Base-by-base conservation (phyloP, 2,888 invertebrate genomes). In the Morinoia aosen region DNA sequence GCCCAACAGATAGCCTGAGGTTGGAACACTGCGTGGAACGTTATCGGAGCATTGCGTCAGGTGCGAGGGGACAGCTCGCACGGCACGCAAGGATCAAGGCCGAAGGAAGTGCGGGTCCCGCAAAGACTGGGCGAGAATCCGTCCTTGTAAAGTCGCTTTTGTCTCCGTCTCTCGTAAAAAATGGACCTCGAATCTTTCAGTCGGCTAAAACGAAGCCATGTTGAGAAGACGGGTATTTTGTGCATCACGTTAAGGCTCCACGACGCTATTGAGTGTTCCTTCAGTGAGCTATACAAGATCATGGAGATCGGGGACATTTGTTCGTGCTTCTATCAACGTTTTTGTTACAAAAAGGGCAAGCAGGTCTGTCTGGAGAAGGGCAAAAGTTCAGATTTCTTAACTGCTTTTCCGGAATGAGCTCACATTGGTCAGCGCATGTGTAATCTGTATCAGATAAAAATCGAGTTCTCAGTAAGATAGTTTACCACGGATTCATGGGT, bases 131-230 rank as follows among this genome's bases (percentile, higher is more conserved):
- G 76, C 76, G 76, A 76, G 76, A 33, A 76, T 33, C 76, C 76
- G 76, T 76, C 76, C 76, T 76, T 76, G 76, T 76, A 76, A 76
- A 76, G 76, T 25, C 76, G 76, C 76, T 76, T 76, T 76, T 76
- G 76, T 76, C 76, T 76, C 76, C 76, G 76, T 76, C 25, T 33
- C 76, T 76, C 76, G 76, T 19, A 76, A 76, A 76, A 76, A 76
- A 76, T 10, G 33, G 76, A 76, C 76, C 76, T 76, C 76, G 76
- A 76, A 76, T 76, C 76, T 76, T 76, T 0, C 76, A 76, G 76
- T 33, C 25, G 76, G 76, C 76, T 33, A 76, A 61, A 76, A 76
- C 76, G 76, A 76, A 76, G 19, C 76, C 76, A 25, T 76, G 16
- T 76, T 76, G 76, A 76, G 76, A 76, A 33, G 76, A 76, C 76